Base-by-base conservation (phyloP, 2,113 vertebrate species). In the Genyomyrus donnyi region DNA sequence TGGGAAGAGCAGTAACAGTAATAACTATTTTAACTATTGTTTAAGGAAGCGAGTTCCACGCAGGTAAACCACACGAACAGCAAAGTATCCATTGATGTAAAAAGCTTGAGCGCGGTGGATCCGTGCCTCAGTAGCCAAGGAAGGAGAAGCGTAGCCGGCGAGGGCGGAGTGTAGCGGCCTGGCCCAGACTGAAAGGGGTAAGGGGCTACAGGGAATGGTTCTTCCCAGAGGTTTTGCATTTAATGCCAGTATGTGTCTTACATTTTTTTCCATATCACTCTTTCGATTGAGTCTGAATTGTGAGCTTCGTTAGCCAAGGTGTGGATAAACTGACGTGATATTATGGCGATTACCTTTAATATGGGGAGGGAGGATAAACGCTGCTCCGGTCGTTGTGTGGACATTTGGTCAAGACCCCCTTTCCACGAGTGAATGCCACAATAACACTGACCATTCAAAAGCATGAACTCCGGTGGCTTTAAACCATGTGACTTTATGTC, bases 1-100 rank as follows among this genome's bases (percentile, higher is more conserved):
- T 95, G 95, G 95, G 95, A 93, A 94, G 94, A 95, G 95, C 39
- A 74, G 31, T 85, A 62, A 88, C n/a, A 87, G 86, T 80, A 24
- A 86, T 74, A 49, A 42, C 74, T 42, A 39, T 80, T 80, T 80
- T 42, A 80, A 80, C 19, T 80, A 80, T 35, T 42, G 19, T 31
- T 35, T 27, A 84, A 62, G 48, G 52, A 84, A 58, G 52, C 52
- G 24, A 56, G 42, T 52, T 21, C 27, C 11, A 45, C 89, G 74
- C 19, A 85, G 45, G n/a, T 45, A 84, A 46, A 62, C 35, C 2
- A 45, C 35, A 13, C 27, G 74, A 48, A 89, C 46, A 46, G 19
- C 15, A 77, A 48, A 66, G 70, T 48, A 48, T 83, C 49, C 21
- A 46, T 74, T 35, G 11, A 17, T 74, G 13, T 11, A 80, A 24